Evolutionary conservation across 53 echinoderm and acorn worm genomes (phyloP).

Genomic region (Mesocentrotus franciscanus): DNA sequence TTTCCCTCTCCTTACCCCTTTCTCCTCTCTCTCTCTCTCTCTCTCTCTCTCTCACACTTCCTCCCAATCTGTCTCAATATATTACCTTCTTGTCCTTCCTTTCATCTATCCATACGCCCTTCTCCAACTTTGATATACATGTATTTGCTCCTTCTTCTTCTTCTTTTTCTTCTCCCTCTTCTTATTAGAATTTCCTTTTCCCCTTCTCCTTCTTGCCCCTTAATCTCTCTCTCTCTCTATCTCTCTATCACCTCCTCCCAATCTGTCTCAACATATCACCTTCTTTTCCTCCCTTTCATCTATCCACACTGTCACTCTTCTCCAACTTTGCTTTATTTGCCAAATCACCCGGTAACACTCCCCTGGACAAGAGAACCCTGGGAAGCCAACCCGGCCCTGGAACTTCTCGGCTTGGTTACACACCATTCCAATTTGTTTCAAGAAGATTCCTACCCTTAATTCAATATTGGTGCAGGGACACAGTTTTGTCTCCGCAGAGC

Average conservation of each 20-base stretch:
- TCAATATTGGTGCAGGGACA: slow-evolving; percentile 25
- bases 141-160: not conserved
- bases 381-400: not conserved
- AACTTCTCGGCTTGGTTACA: slow-evolving; percentile 28
- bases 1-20: not conserved
- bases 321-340: slow-evolving; percentile 40
- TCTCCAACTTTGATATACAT: too few relatives aligned
- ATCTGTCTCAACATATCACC: not conserved
- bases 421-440: slow-evolving; percentile 19
- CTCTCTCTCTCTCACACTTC: not conserved
- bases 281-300: not conserved
- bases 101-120: too few relatives aligned
- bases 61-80: too few relatives aligned
- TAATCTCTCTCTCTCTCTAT: not conserved
- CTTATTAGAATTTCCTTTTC: not conserved
- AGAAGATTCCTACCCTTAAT: not conserved
- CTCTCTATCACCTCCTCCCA: not conserved
- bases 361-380: not conserved
- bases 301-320: not conserved
- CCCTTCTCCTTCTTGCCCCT: not conserved
- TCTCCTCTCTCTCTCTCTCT: not conserved
- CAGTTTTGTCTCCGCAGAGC: not conserved
- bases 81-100: too few relatives aligned
- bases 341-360: not conserved
- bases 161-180: not conserved